These are phyloP conservation scores for Tetraneura akinire DNA, from an alignment of 1,140 invertebrate species.

Conservation along the genomic window DNA sequence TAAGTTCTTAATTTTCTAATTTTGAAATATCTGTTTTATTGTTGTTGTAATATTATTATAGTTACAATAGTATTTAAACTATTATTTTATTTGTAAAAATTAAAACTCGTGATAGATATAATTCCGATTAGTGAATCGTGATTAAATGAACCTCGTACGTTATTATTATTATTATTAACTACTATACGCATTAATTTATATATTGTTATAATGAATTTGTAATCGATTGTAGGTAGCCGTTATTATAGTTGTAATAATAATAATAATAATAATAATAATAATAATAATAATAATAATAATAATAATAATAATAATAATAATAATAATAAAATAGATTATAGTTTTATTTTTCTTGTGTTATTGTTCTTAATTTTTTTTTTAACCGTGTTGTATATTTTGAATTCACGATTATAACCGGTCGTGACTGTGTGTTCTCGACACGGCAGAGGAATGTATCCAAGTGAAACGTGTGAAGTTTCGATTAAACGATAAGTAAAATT, in stretches of 20 bases:
- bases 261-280: too few species aligned
- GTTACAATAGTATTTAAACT: too few species aligned
- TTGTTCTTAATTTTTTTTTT: not conserved
- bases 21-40: too few species aligned
- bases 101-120: not conserved
- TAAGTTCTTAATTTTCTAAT: too few species aligned
- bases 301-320: too few species aligned
- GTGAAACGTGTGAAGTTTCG: slow-evolving; percentile 19
- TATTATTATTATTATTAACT: not conserved
- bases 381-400: not conserved
- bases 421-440: slow-evolving; percentile 20
- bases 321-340: too few species aligned
- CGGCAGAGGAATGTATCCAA: not conserved
- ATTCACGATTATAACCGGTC: not conserved
- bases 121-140: not conserved
- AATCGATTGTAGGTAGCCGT: not conserved
- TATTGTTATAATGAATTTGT: not conserved
- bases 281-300: too few species aligned
- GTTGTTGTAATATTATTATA: too few species aligned
- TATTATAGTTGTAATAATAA: too few species aligned
- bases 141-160: not conserved
- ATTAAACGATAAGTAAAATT: slow-evolving; percentile 14
- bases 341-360: not conserved
- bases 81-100: too few species aligned
- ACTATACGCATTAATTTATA: not conserved